These are phyloP conservation scores for human (Homo sapiens) DNA, from an alignment of 2,113 vertebrate species.

Conservation along the genomic window GRCh38 chr6:3404501-3405000, in stretches of 20 bases:
- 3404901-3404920: background rate
- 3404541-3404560: background rate
- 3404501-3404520: background rate
- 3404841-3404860: background rate
- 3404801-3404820: background rate
- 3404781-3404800: background rate
- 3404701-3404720: accelerated
- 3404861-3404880: background rate
- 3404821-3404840: background rate
- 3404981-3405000: too few relatives aligned
- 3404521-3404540: background rate
- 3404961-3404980: too few relatives aligned
- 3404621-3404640: background rate
- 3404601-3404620: background rate
- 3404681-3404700: background rate
- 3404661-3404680: background rate
- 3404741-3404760: background rate
- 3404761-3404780: background rate
- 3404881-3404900: background rate
- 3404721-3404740: background rate
- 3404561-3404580: background rate
- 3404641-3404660: accelerated
- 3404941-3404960: background rate
- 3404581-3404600: background rate
- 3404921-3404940: background rate